These are phyloP conservation scores for Pristionchus entomophagus DNA, from an alignment of 2,888 invertebrate genomes.

Conservation along the genomic window DNA sequence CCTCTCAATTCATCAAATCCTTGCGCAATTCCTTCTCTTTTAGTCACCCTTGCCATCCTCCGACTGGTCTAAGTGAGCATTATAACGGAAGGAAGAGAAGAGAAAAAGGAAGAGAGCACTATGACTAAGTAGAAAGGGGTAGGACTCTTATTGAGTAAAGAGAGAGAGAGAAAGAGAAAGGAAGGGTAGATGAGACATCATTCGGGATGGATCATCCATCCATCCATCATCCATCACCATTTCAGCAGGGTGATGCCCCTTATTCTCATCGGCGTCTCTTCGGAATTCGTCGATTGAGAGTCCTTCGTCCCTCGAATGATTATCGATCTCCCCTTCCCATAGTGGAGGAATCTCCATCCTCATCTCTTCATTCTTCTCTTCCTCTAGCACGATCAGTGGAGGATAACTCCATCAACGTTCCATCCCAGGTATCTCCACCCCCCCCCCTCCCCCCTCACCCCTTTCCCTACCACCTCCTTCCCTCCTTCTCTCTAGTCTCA, in stretches of 20 bases:
- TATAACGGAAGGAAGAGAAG: slow-evolving; percentile 45
- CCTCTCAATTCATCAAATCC: neutral
- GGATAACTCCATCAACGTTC: neutral
- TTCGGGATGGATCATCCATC: neutral
- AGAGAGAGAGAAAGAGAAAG: neutral
- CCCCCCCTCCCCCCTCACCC: neutral
- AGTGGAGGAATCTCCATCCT: neutral
- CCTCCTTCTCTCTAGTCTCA: neutral
- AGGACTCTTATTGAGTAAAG: neutral
- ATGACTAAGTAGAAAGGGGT: slow-evolving; percentile 18
- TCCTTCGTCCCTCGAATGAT: slow-evolving; percentile 44
- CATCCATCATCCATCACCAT: no score
- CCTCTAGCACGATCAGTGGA: neutral
- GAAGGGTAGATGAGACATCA: neutral
- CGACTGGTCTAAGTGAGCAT: slow-evolving; percentile 37
- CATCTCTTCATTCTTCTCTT: no score
- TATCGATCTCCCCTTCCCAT: slow-evolving; percentile 39
- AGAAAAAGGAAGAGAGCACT: slow-evolving; percentile 1
- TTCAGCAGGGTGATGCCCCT: slow-evolving; percentile 56
- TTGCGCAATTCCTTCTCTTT: slow-evolving; percentile 2
- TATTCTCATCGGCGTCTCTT: slow-evolving; percentile 59
- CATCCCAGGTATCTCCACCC: slow-evolving; percentile 2
- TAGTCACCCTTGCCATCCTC: neutral
- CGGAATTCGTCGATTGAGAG: slow-evolving; percentile 61
- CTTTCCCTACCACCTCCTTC: neutral